phyloP scores from a whole-genome alignment of 1,140 invertebrate species.

The Bombyx mori region ASM3026992v2 NC_085130.1:13167001-13167500 shows the following conservation, averaged over 20 bases:
- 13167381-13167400: constrained; percentile 6
- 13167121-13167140: constrained; percentile 1
- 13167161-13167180: background rate
- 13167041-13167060: constrained; percentile 1
- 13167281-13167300: constrained; percentile 5
- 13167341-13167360: constrained; percentile 9
- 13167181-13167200: constrained; percentile 1
- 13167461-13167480: background rate
- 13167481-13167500: background rate
- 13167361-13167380: constrained; percentile 1
- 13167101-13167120: constrained; percentile 3
- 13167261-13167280: background rate
- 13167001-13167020: constrained; percentile 3
- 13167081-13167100: constrained; percentile 2
- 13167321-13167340: constrained; percentile 10
- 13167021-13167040: background rate
- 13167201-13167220: background rate
- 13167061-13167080: constrained; percentile 2
- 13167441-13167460: constrained; percentile 3
- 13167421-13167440: constrained; percentile 6
- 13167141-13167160: constrained; percentile 3
- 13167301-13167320: constrained; percentile 5
- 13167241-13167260: constrained; percentile 1
- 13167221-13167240: background rate
- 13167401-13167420: background rate